Conservation (phyloP, 2,888 invertebrate genomes). For the Xylota segnis region DNA sequence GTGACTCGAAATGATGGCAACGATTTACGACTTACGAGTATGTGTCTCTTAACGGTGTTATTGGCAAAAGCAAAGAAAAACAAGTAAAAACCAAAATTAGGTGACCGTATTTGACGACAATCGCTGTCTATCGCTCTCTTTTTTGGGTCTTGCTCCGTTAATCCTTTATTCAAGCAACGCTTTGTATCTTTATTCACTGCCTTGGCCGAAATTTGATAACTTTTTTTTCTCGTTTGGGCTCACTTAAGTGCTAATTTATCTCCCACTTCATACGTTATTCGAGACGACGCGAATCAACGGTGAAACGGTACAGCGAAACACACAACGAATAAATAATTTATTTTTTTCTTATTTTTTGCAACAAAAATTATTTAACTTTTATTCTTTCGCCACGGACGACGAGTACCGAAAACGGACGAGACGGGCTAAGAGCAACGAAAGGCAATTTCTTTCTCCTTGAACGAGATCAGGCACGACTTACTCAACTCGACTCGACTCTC, state of each 20-base stretch:
- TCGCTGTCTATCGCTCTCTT: conserved; percentile 3
- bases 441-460: conserved; percentile 73
- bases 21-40: no score
- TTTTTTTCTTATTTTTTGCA: conserved; percentile 14
- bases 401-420: conserved; percentile 1
- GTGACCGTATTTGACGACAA: conserved; percentile 63
- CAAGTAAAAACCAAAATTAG: conserved; percentile 42
- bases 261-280: conserved; percentile 73
- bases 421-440: conserved; percentile 32
- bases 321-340: conserved; percentile 25
- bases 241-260: conserved; percentile 72
- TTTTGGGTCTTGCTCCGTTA: conserved; percentile 52
- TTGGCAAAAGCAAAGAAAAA: neutral
- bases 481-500: conserved; percentile 37
- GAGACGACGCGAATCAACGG: conserved; percentile 69
- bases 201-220: conserved; percentile 18
- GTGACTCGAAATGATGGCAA: conserved; percentile 41
- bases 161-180: conserved; percentile 38
- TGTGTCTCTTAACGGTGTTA: conserved; percentile 67
- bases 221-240: conserved; percentile 29
- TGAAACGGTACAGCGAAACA: conserved; percentile 53
- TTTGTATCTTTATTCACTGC: conserved; percentile 53
- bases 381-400: conserved; percentile 29
- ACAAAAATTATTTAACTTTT: conserved; percentile 32
- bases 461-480: conserved; percentile 66